Conservation (phyloP, 2,888 invertebrate genomes). For the Athetis lepigone region DNA sequence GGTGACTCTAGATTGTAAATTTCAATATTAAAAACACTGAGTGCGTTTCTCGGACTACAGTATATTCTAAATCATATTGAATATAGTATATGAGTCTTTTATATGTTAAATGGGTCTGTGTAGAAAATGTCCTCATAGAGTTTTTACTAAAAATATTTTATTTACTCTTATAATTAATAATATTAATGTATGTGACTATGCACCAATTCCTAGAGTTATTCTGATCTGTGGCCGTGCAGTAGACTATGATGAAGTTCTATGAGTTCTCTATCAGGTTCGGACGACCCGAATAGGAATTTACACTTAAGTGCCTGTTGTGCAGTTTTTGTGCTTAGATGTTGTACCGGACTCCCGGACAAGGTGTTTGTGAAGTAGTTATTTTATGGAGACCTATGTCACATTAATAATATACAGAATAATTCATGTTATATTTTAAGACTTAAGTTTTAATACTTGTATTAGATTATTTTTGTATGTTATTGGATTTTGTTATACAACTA, state of each 20-base stretch:
- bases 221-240: slow-evolving; percentile 55
- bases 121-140: slow-evolving; percentile 85
- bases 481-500: slow-evolving; percentile 64
- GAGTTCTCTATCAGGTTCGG: slow-evolving; percentile 47
- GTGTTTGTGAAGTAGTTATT: slow-evolving; percentile 44
- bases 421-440: slow-evolving; percentile 64
- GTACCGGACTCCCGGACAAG: slow-evolving; percentile 40
- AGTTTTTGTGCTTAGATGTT: slow-evolving; percentile 62
- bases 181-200: slow-evolving; percentile 68
- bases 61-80: slow-evolving; percentile 85
- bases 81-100: slow-evolving; percentile 83
- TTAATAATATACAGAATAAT: slow-evolving; percentile 56
- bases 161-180: slow-evolving; percentile 81
- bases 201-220: slow-evolving; percentile 58
- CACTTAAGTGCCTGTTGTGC: slow-evolving; percentile 79
- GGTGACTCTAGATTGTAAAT: slow-evolving; percentile 75
- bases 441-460: slow-evolving; percentile 67
- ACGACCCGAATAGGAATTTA: slow-evolving; percentile 67
- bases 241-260: slow-evolving; percentile 45
- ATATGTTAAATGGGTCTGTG: slow-evolving; percentile 86
- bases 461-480: slow-evolving; percentile 67
- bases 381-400: slow-evolving; percentile 40
- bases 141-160: slow-evolving; percentile 87
- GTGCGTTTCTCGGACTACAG: slow-evolving; percentile 77
- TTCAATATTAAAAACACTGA: slow-evolving; percentile 73